Base-by-base conservation (phyloP, 2,113 vertebrate genomes). In the Etheostoma spectabile region DNA sequence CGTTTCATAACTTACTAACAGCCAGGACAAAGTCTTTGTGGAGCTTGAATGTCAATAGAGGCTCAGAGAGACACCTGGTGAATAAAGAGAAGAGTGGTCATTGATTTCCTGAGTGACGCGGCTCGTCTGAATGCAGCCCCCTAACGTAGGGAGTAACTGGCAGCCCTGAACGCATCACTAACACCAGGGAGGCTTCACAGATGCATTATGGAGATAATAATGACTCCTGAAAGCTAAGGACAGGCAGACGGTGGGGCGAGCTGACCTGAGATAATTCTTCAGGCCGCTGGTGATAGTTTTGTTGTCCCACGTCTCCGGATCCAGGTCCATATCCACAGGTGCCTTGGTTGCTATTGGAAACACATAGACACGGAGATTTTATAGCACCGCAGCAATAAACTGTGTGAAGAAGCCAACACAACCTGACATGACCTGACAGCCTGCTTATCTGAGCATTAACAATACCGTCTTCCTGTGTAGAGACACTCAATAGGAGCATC, bases 221-320 rank as follows among this genome's bases (percentile, higher is more conserved):
- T 74, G 74, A 74, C 77, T 82, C 61, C 63, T 79, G 75, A 79
- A 83, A 79, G 86, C 71, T 61, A 62, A 73, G 74, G 86, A 83
- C 46, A 24, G 2, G 42, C 65, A 78, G 85, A 65, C 38, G 19
- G 57, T 10, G 59, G 93, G 91, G 78, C 89, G 56, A 46, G 80
- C 95, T 95, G 89, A 99, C 98, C 98, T 99, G 95, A 99, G 97
- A 96, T 99, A 99, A 95, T 97, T 99, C 95, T 99, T 99, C 79
- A 99, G 95, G 67, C 97, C 98, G 1, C 98, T 99, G 67, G 97
- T 99, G 89, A 99, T 97, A 2, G 97, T 99, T 93, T 99, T 99
- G 91, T 98, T 99, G 95, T 99, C 98, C 98, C 98, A 99, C 59
- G 96, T 92, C 78, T 99, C 97, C 69, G 97, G 94, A 91, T 99